Conservation (phyloP, 2,888 invertebrate species). For the Andrena trimmerana region DNA sequence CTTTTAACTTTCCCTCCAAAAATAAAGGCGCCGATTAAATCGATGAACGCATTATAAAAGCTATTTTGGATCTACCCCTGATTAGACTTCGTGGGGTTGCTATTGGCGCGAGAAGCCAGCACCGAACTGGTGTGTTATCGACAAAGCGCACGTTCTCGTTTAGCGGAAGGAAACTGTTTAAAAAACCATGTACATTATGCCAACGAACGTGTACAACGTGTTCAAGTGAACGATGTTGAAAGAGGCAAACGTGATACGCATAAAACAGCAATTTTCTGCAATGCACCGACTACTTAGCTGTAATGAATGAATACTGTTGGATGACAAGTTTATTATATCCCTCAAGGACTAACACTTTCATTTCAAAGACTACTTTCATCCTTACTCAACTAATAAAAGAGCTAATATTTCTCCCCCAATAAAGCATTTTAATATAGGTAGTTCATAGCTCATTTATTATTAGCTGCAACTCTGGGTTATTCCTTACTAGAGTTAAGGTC, state of each 20-base stretch:
- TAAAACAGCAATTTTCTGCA: slow-evolving; percentile 7
- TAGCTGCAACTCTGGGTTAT: too few relatives aligned
- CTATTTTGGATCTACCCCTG: slow-evolving; percentile 28
- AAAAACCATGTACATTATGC: slow-evolving; percentile 9
- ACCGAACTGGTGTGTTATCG: slow-evolving; percentile 39
- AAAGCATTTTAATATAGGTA: too few relatives aligned
- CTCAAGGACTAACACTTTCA: too few relatives aligned
- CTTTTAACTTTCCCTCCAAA: neutral
- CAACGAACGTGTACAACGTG: slow-evolving; percentile 22
- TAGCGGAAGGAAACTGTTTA: slow-evolving; percentile 24
- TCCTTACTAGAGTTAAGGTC: too few relatives aligned
- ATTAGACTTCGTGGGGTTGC: slow-evolving; percentile 7
- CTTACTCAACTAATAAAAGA: too few relatives aligned
- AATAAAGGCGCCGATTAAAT: neutral
- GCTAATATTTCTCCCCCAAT: too few relatives aligned
- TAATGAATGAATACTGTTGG: too few relatives aligned
- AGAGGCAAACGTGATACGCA: slow-evolving; percentile 9
- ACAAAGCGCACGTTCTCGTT: slow-evolving; percentile 45
- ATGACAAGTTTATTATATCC: too few relatives aligned
- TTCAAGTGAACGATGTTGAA: slow-evolving; percentile 5
- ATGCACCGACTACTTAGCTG: neutral
- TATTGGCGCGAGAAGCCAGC: slow-evolving; percentile 29
- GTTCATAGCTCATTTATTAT: too few relatives aligned
- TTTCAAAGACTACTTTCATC: too few relatives aligned
- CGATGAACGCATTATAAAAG: slow-evolving; percentile 2